Conservation (phyloP, 2,888 invertebrate species). For the Harpalus rufipes region DNA sequence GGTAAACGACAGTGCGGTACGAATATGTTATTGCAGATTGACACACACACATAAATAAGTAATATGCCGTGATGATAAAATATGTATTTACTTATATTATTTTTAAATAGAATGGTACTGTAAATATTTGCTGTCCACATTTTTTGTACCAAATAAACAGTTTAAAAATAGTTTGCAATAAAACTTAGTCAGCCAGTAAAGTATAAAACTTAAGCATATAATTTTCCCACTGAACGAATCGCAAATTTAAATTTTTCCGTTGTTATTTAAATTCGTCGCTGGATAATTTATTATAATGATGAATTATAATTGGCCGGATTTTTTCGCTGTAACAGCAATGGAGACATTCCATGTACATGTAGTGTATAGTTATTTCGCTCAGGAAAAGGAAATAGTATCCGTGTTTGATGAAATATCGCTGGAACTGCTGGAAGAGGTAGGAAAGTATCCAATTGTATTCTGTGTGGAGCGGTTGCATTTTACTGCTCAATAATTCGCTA, state of each 20-base stretch:
- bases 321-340: not conserved
- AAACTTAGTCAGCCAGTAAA: not conserved
- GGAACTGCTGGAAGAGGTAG: not conserved
- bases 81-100: too few relatives aligned
- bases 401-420: not conserved
- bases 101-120: too few relatives aligned
- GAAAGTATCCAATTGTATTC: constrained; percentile 21
- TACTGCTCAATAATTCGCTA: constrained; percentile 46
- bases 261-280: constrained; percentile 7
- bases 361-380: not conserved
- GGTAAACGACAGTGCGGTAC: too few relatives aligned
- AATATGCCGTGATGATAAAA: too few relatives aligned
- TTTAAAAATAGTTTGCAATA: not conserved
- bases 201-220: not conserved
- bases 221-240: not conserved
- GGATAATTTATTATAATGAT: constrained; percentile 19
- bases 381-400: not conserved
- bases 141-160: too few relatives aligned
- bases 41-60: too few relatives aligned
- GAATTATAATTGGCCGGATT: not conserved
- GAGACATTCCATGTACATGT: not conserved
- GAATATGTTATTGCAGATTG: too few relatives aligned
- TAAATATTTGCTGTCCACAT: too few relatives aligned
- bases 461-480: constrained; percentile 31
- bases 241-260: not conserved